Evolutionary conservation across 2,113 vertebrate species (phyloP).

Genomic region (Rutilus rutilus): DNA sequence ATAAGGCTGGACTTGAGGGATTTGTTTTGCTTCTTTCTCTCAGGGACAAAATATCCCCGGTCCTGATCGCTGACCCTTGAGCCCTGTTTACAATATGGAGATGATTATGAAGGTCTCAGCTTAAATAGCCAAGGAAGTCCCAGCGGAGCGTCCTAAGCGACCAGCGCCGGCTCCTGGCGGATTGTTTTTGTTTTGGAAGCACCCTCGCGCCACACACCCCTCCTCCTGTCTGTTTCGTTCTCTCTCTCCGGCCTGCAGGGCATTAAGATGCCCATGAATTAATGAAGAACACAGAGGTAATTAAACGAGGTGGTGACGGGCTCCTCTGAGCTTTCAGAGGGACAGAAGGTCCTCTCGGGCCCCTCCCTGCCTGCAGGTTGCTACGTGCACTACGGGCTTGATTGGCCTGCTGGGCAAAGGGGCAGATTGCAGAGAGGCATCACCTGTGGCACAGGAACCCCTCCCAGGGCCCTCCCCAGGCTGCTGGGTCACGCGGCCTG

Average conservation of each 20-base stretch:
- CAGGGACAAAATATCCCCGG: slow-evolving; percentile 49
- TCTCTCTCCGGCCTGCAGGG: slow-evolving; percentile 79
- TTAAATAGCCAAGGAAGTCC: slow-evolving; percentile 51
- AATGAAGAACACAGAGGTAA: slow-evolving; percentile 92
- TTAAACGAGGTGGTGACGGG: slow-evolving; percentile 87
- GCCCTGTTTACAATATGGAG: slow-evolving; percentile 69
- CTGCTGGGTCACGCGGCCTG: slow-evolving; percentile 79
- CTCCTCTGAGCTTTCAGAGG: slow-evolving; percentile 91
- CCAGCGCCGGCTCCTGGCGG: slow-evolving; percentile 59
- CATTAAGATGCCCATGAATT: slow-evolving; percentile 88
- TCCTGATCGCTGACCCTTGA: slow-evolving; percentile 66
- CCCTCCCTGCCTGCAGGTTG: slow-evolving; percentile 76
- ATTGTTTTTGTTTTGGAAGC: slow-evolving; percentile 65
- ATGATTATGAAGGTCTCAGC: slow-evolving; percentile 50
- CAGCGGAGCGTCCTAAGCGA: slow-evolving; percentile 27
- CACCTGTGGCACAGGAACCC: slow-evolving; percentile 87
- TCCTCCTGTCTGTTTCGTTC: slow-evolving; percentile 22
- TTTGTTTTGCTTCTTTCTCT: slow-evolving; percentile 59
- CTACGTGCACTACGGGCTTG: slow-evolving; percentile 83
- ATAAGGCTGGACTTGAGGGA: slow-evolving; percentile 61
- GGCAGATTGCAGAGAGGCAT: slow-evolving; percentile 79
- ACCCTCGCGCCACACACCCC: slow-evolving; percentile 37
- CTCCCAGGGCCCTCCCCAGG: slow-evolving; percentile 80
- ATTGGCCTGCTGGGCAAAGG: slow-evolving; percentile 90
- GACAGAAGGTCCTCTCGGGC: slow-evolving; percentile 78